A percentile compares a stretch with the other conserved stretches of the same genome.
Evolutionary conservation across 2,113 vertebrate genomes (phyloP).

Genomic region (Deroptyus accipitrinus): DNA sequence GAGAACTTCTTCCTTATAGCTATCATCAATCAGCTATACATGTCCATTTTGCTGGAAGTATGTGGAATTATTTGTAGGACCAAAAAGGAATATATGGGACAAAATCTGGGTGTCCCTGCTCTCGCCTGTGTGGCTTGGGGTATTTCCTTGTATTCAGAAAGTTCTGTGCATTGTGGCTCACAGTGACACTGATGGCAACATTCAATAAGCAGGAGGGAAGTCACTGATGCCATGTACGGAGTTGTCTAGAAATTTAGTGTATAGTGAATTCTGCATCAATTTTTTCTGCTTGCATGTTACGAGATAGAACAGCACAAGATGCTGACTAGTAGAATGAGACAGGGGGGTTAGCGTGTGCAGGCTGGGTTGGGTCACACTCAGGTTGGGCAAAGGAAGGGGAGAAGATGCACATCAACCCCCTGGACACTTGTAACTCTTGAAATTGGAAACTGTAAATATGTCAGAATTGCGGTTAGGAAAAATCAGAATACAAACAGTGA

Average conservation of each 20-base stretch:
- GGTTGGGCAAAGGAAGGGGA: background rate
- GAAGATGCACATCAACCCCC: no score
- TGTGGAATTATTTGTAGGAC: background rate
- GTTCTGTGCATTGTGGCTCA: background rate
- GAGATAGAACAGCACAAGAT: background rate
- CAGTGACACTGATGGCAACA: accelerated
- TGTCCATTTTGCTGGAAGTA: background rate
- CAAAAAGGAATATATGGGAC: accelerated
- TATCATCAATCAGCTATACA: background rate
- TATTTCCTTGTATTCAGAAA: background rate
- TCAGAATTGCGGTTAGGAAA: background rate
- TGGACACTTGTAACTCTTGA: background rate
- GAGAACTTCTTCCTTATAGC: background rate
- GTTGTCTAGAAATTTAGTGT: background rate
- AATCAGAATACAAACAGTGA: background rate
- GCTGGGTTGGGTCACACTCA: background rate
- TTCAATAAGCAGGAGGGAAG: background rate
- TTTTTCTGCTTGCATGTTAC: background rate
- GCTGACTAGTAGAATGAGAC: background rate
- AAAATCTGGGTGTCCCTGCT: background rate
- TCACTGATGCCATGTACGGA: accelerated
- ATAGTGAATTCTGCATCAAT: accelerated
- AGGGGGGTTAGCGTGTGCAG: accelerated
- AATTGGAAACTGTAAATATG: background rate
- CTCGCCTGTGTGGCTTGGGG: accelerated